A percentile compares a stretch with the other conserved stretches of the same genome.
These are phyloP conservation scores for Trichacis sp. DNA, from an alignment of 2,888 invertebrate species.

Conservation along the genomic window DNA sequence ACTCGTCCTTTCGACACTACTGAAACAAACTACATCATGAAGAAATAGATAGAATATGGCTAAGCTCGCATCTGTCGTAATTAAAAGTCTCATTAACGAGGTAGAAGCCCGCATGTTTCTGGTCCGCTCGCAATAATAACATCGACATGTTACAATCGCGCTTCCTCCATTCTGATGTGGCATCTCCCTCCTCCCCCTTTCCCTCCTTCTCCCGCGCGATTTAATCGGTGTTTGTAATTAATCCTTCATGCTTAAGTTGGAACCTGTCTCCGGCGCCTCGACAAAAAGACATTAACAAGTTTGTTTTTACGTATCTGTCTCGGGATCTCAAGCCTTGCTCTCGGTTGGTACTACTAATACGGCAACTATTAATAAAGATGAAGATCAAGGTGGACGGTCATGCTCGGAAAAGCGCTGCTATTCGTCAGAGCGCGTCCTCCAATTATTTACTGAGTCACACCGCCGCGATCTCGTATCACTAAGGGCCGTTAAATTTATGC, in stretches of 20 bases:
- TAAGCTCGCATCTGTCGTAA: too few relatives aligned
- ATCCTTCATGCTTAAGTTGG: constrained; percentile 40
- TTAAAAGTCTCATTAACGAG: too few relatives aligned
- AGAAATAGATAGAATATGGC: too few relatives aligned
- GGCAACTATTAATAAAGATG: constrained; percentile 42
- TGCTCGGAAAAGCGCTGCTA: constrained; percentile 41
- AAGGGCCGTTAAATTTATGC: constrained; percentile 16
- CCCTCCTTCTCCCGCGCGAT: constrained; percentile 16
- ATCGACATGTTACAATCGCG: constrained; percentile 2
- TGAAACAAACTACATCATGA: too few relatives aligned
- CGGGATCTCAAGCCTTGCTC: constrained; percentile 31
- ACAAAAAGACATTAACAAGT: constrained; percentile 38
- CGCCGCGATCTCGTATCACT: constrained; percentile 34
- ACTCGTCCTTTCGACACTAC: too few relatives aligned
- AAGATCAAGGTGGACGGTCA: constrained; percentile 40
- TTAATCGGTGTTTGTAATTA: constrained; percentile 38
- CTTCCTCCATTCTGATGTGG: constrained; percentile 6
- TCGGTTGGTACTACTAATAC: constrained; percentile 40
- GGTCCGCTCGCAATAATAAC: not conserved
- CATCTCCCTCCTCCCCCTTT: not conserved
- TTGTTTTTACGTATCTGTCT: constrained; percentile 41
- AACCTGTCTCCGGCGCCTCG: constrained; percentile 30
- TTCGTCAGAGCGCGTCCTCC: constrained; percentile 40
- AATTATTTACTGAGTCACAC: constrained; percentile 38
- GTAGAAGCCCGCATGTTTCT: too few relatives aligned